A percentile compares a stretch with the other conserved stretches of the same genome.
phyloP scores from a whole-genome alignment of 2,888 invertebrate species.

The Cryptophagus acutangulus region DNA sequence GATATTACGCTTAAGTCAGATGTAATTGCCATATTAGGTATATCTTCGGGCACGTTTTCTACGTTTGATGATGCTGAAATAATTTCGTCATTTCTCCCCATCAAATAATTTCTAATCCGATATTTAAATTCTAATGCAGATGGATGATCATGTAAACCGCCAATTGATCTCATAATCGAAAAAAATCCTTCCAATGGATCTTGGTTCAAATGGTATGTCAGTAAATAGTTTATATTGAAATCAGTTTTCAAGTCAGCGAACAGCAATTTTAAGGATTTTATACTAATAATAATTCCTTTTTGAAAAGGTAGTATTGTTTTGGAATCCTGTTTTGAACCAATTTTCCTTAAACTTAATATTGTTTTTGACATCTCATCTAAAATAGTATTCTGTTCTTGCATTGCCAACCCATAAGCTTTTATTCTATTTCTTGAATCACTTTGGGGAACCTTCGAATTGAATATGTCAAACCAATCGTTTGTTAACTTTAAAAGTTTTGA shows the following conservation, averaged over 20 bases:
- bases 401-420: slow-evolving; percentile 22
- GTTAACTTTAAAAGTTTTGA: slow-evolving; percentile 18
- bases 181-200: slow-evolving; percentile 22
- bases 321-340: no score
- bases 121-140: slow-evolving; percentile 24
- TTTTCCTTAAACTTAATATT: slow-evolving; percentile 16
- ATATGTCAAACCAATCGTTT: slow-evolving; percentile 29
- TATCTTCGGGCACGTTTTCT: slow-evolving; percentile 4
- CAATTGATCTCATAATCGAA: slow-evolving; percentile 22
- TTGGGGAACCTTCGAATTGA: slow-evolving; percentile 20
- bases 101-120: slow-evolving; percentile 16
- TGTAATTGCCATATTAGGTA: no score
- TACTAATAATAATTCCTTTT: slow-evolving; percentile 24
- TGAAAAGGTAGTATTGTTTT: slow-evolving; percentile 24
- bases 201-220: slow-evolving; percentile 18
- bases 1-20: no score
- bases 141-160: slow-evolving; percentile 23
- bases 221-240: slow-evolving; percentile 16
- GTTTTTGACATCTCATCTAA: slow-evolving; percentile 18
- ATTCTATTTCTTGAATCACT: slow-evolving; percentile 21
- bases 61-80: slow-evolving; percentile 22
- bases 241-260: slow-evolving; percentile 14
- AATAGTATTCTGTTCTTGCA: slow-evolving; percentile 22
- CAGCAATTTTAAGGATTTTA: slow-evolving; percentile 14
- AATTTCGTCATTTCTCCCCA: slow-evolving; percentile 21